Evolutionary conservation across 2,888 invertebrate species (phyloP), one percentile per base, ranked within the genome.

Genomic region (Bombylius discolor): DNA sequence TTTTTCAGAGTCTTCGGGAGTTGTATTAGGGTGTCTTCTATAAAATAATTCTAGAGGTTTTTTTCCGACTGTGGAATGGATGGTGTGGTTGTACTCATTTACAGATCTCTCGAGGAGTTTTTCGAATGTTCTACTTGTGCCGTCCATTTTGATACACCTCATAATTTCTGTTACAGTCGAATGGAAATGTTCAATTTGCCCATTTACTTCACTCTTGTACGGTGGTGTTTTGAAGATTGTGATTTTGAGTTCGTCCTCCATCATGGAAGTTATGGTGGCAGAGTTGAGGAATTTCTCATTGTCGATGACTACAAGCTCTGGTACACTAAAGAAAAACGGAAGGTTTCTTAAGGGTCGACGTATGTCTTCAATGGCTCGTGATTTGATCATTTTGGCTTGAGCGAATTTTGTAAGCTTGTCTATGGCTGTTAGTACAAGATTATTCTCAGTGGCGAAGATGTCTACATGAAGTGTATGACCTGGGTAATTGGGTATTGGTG

Each of bases 201-300:
- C 59, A 47, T 62, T 62, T 13, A 47, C 59, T 46, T 57, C 48
- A 42, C 60, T 60, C 4, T 50, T 55, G 46, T 60, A 58, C 13
- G 59, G 56, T 11, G 60, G 60, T 12, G 56, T 58, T 8, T 33
- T 61, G 31, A 49, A 61, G 12, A 60, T 39, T 49, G 58, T 47
- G 14, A 63, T 60, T 39, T 56, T 55, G 3, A 63, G 49, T 39
- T 59, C 55, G 4, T 60, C 56, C 47, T 60, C 49, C 42, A 63
- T 47, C 56, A 63, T 49, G 4, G 59, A 59, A 42, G 51, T 55
- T 0, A 61, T 63, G 9, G 59, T 52, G 1, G 57, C 49, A 1
- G 59, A 61, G 31, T 61, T 62, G 7, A 64, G 31, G 0, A 62
- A 59, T 31, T 47, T 56, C 53, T 64, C 63, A 7, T 60, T 62